Conservation (phyloP, 1,140 invertebrate genomes). For the Drosophila virilis region DNA sequence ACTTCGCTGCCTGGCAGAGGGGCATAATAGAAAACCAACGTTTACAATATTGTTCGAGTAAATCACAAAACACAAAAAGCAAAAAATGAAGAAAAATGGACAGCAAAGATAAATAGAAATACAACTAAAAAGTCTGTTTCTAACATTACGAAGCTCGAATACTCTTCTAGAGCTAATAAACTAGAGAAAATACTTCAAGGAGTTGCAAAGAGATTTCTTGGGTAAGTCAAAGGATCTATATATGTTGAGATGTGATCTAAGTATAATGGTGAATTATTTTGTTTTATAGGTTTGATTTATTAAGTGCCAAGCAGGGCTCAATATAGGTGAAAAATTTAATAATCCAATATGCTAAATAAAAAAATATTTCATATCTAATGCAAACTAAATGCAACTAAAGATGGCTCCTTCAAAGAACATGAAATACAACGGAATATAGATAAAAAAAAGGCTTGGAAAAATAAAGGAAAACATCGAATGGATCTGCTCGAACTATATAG, state of each 20-base stretch:
- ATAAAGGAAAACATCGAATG: too few species aligned
- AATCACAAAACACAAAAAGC: slow-evolving; percentile 26
- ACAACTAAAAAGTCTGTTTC: slow-evolving; percentile 5
- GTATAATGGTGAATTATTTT: neutral
- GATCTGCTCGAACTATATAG: neutral
- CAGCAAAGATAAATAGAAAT: slow-evolving; percentile 28
- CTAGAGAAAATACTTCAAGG: too few species aligned
- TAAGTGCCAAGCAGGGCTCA: too few species aligned
- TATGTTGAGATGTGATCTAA: neutral
- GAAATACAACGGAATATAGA: too few species aligned
- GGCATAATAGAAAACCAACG: slow-evolving; percentile 34
- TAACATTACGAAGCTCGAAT: neutral
- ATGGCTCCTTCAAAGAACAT: too few species aligned
- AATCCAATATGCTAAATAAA: too few species aligned
- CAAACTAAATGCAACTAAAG: too few species aligned
- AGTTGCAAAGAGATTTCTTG: too few species aligned
- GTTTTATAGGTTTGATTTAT: neutral
- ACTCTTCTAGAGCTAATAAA: slow-evolving; percentile 9
- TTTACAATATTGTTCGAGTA: slow-evolving; percentile 40
- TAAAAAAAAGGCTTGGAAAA: too few species aligned
- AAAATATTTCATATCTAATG: too few species aligned
- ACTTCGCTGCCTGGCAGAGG: slow-evolving; percentile 6
- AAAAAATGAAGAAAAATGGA: slow-evolving; percentile 1
- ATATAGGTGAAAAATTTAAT: too few species aligned
- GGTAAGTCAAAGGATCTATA: too few species aligned